Percentiles rank a stretch among this genome's conserved stretches.
Evolutionary conservation across 2,888 invertebrate genomes (phyloP).

Genomic region (Salpingus planirostris): DNA sequence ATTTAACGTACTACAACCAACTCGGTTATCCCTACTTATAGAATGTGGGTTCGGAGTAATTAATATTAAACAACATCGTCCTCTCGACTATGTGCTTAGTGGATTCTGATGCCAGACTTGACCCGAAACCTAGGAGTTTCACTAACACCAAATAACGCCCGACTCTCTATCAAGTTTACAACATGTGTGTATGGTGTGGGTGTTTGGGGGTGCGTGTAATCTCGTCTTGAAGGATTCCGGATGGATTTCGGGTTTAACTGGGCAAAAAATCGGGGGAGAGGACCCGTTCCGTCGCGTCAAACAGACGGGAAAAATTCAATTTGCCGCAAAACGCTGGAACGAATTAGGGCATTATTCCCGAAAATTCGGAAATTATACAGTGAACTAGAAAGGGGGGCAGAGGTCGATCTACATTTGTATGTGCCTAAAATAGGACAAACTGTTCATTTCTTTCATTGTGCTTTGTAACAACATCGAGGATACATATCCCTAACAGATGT

Average conservation of each 20-base stretch:
- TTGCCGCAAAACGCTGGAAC: constrained; percentile 21
- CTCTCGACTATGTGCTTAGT: neutral
- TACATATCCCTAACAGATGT: constrained; percentile 38
- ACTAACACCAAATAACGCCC: neutral
- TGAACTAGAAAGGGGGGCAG: constrained; percentile 19
- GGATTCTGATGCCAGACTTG: constrained; percentile 6
- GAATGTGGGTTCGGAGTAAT: constrained; percentile 19
- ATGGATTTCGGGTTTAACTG: too few species aligned
- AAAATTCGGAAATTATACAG: constrained; percentile 34
- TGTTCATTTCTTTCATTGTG: constrained; percentile 27
- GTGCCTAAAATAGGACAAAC: constrained; percentile 22
- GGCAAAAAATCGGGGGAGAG: too few species aligned
- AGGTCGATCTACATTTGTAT: constrained; percentile 21
- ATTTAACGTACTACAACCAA: constrained; percentile 19
- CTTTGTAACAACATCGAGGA: constrained; percentile 22
- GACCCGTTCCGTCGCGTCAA: too few species aligned
- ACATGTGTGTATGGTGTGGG: too few species aligned
- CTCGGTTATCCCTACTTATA: constrained; percentile 19
- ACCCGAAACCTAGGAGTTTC: too few species aligned
- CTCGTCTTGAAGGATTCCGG: neutral
- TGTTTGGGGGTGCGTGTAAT: neutral
- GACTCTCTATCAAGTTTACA: neutral
- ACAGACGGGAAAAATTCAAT: constrained; percentile 16
- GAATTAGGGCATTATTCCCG: constrained; percentile 25
- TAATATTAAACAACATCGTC: constrained; percentile 18